Base-by-base conservation (phyloP, 2,797 vertebrate species). In the Enteromius paludinosus region DNA sequence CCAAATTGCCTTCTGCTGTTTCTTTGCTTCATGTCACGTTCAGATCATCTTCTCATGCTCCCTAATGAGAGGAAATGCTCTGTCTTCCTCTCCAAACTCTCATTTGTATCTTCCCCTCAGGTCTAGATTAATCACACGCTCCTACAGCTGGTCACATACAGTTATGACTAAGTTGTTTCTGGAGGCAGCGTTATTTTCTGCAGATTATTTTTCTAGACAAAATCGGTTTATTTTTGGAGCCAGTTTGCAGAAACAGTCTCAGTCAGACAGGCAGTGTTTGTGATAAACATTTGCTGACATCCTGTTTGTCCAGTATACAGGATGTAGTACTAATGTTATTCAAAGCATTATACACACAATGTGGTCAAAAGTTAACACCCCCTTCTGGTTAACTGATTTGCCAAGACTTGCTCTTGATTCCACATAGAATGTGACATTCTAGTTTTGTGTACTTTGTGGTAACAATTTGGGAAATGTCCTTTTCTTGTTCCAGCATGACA, bases 201-300 rank as follows among this genome's bases (percentile, higher is more conserved):
- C 52, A 49, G 59, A 79, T 74, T 82, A 76, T 82, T 81, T 70
- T 70, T n/a, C 28, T 73, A 11, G 52, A 76, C 74, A 25, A 49
- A 12, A 18, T 52, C 30, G 69, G 75, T 88, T 90, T 91, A 78
- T 89, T 87, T 89, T 81, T 87, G 45, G 65, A 89, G 17, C 83
- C 49, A 81, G 61, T 83, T 49, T 83, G 79, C 35, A 65, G 73
- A 73, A 38, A 84, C 84, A 82, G 81, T 83, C 45, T 49, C 15
- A 85, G 84, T 54, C 12, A 85, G 84, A 79, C 62, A 86, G 86
- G 49, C 83, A 23, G 35, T n/a, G 64, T 73, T 73, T 28, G 62
- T 66, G 62, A 81, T 78, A 88, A 90, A 90, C 81, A 88, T 61
- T 15, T 35, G 30, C 43, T 78, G 35, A 47, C 86, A 86, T 90